Evolutionary conservation across 2,113 vertebrate genomes (phyloP).

Genomic region (Callorhinus ursinus): DNA sequence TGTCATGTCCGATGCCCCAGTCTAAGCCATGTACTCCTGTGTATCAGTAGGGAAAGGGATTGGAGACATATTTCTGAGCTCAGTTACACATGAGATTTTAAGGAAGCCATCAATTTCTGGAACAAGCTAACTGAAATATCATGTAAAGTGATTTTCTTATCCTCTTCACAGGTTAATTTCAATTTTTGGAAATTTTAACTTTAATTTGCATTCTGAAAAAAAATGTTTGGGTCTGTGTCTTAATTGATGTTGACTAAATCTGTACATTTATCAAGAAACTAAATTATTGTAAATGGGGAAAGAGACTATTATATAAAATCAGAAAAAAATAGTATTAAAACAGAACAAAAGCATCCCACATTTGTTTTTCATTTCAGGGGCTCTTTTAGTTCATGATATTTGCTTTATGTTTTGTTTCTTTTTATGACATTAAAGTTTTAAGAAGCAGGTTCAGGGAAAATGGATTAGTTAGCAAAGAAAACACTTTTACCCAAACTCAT

Average conservation of each 20-base stretch:
- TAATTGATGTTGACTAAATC: constrained; percentile 33
- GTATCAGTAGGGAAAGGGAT: neutral
- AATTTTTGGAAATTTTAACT: constrained; percentile 2
- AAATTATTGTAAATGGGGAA: constrained; percentile 9
- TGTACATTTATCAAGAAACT: constrained; percentile 4
- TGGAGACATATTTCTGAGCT: neutral
- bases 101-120: neutral
- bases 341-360: constrained; percentile 48
- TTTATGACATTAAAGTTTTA: constrained; percentile 52
- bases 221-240: neutral
- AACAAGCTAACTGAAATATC: neutral
- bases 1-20: neutral
- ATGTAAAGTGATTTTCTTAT: constrained; percentile 29
- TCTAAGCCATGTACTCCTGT: neutral
- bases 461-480: constrained; percentile 16
- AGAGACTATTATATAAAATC: constrained; percentile 59
- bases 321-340: constrained; percentile 37
- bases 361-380: constrained; percentile 66
- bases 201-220: constrained; percentile 12
- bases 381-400: constrained; percentile 31
- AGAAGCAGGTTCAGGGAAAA: constrained; percentile 45
- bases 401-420: constrained; percentile 44
- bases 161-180: neutral
- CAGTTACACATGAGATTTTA: neutral
- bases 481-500: constrained; percentile 22